These are phyloP conservation scores for Columba livia DNA, from an alignment of 2,113 vertebrate genomes.

Conservation along the genomic window DNA sequence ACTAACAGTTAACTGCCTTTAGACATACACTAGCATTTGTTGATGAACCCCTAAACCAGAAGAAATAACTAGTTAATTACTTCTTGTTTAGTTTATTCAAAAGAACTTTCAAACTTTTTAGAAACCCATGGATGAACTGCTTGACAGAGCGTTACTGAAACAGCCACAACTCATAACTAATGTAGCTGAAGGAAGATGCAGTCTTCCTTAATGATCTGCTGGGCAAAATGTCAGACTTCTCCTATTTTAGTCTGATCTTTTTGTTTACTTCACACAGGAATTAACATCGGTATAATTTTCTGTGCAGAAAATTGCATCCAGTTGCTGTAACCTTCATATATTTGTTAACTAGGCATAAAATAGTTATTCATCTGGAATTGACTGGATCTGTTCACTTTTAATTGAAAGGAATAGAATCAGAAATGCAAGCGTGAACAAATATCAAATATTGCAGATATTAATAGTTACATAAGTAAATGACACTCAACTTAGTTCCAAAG, in stretches of 20 bases:
- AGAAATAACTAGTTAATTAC: not conserved
- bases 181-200: not conserved
- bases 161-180: not conserved
- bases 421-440: not conserved
- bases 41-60: not conserved
- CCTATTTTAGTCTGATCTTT: not conserved
- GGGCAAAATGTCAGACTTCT: not conserved
- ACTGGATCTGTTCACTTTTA: not conserved
- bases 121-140: not conserved
- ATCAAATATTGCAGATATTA: not conserved
- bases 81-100: not conserved
- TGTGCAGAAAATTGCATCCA: not conserved
- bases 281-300: rapidly evolving
- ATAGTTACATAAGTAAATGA: not conserved
- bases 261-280: not conserved
- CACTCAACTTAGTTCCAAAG: not conserved
- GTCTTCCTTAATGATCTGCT: not conserved
- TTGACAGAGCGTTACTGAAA: not conserved
- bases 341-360: not conserved
- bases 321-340: not conserved
- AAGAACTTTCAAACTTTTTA: not conserved
- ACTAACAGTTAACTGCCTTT: not conserved
- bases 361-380: not conserved
- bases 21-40: not conserved
- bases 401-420: not conserved